Evolutionary conservation across 2,888 invertebrate species (phyloP), one percentile per base, ranked within the genome.

Genomic region (Luperina nickerlii): DNA sequence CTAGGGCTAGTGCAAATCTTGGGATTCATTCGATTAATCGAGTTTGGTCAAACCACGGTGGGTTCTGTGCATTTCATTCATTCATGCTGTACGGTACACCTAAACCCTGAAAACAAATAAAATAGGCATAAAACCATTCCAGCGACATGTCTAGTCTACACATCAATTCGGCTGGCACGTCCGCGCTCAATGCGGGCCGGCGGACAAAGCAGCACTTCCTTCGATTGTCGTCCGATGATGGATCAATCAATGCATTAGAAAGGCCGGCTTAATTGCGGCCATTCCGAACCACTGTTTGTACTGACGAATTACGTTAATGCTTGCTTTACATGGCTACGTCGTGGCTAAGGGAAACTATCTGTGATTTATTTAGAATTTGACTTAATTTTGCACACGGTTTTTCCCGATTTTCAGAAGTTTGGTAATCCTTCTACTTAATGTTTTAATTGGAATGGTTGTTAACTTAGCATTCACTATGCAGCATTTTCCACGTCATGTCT

Each of bases 211-310:
- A 94, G 93, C 91, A 92, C 93, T 95, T 94, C 94, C 94, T 94
- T 94, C 93, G 93, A 95, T 94, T 94, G 94, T 93, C 92, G 94
- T 91, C 91, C 95, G 94, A 95, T 96, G 96, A 96, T 97, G 96
- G 96, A 96, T 95, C 96, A 96, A 96, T 96, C 95, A 95, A 92
- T 95, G 95, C 93, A 95, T 95, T 96, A 95, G 96, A 96, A 95
- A 95, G 94, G 94, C 92, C 87, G 87, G 90, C 94, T 94, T 96
- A 96, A 97, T 96, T 96, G 94, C 93, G 89, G 92, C 94, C 92
- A 96, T 96, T 95, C 91, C 87, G 89, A 90, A 88, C 91, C 90
- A 95, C 94, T 96, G 95, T 96, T 96, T 96, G 95, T 93, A 94
- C 95, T 94, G 94, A 90, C 91, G 92, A 92, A 92, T 94, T 93